These are phyloP conservation scores for Oeneis ivallda DNA, from an alignment of 2,888 invertebrate genomes.

Conservation along the genomic window DNA sequence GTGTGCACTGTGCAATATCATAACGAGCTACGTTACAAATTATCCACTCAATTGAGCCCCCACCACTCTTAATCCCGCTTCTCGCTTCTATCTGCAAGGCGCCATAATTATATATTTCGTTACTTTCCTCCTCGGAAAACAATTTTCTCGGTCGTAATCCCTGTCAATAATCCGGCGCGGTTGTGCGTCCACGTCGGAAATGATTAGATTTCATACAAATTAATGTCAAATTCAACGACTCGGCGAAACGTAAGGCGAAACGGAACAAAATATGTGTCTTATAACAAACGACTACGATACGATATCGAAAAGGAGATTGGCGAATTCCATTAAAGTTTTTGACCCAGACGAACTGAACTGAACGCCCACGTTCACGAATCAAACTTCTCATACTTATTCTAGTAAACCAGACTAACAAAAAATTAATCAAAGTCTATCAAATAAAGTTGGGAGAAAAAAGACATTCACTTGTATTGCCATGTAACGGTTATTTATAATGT, in stretches of 20 bases:
- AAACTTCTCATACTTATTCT: no score
- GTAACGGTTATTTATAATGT: no score
- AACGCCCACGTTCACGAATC: no score
- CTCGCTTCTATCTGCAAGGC: constrained; percentile 15
- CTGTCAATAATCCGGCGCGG: constrained; percentile 35
- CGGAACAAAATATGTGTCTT: constrained; percentile 11
- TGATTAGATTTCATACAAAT: constrained; percentile 38
- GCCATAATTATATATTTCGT: constrained; percentile 36
- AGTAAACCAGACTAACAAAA: no score
- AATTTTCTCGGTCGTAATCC: constrained; percentile 35
- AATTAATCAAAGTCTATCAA: no score
- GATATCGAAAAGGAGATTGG: no score
- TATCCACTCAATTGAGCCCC: no score
- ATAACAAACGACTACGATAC: neutral
- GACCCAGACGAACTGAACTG: no score
- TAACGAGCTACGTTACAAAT: neutral
- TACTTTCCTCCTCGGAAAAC: constrained; percentile 34
- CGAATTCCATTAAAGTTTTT: no score
- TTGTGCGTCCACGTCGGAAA: constrained; percentile 34
- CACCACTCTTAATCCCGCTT: constrained; percentile 13
- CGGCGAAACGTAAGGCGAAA: constrained; percentile 19
- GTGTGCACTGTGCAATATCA: no score
- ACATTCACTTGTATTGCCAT: no score
- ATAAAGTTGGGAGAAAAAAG: no score
- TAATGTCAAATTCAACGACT: constrained; percentile 35